Conservation (phyloP, 2,113 vertebrate genomes). For the Entomyzon cyanotis region DNA sequence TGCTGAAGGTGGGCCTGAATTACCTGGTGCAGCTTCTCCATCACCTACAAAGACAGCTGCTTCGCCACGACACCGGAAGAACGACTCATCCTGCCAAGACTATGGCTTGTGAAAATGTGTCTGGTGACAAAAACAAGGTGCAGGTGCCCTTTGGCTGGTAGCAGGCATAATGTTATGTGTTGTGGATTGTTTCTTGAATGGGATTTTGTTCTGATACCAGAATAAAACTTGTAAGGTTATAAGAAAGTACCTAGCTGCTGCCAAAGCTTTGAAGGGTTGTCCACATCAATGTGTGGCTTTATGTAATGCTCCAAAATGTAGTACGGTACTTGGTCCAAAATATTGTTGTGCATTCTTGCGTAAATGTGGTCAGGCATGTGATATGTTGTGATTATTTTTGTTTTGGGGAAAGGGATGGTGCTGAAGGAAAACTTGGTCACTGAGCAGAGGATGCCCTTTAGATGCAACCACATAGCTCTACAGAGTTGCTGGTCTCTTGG, state of each 20-base stretch:
- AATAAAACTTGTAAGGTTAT: constrained; percentile 8
- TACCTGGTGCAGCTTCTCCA: constrained; percentile 84
- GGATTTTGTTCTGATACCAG: background rate
- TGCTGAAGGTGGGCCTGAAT: constrained; percentile 86
- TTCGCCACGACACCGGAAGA: constrained; percentile 89
- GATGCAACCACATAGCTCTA: background rate
- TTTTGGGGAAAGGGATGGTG: background rate
- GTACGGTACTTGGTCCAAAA: constrained; percentile 47
- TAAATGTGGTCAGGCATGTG: constrained; percentile 45
- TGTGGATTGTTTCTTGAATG: background rate
- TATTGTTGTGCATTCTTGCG: constrained; percentile 33
- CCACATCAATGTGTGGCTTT: background rate
- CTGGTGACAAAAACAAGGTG: background rate
- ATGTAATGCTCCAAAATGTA: background rate
- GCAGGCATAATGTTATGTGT: background rate
- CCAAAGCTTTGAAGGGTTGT: background rate
- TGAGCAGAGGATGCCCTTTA: background rate
- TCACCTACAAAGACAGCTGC: constrained; percentile 89
- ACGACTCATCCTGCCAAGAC: constrained; percentile 83
- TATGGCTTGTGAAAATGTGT: constrained; percentile 77
- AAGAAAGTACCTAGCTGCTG: background rate
- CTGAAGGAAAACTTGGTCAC: background rate
- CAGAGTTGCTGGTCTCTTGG: background rate
- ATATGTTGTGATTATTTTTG: constrained; percentile 33
- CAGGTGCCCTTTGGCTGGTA: constrained; percentile 3